These are phyloP conservation scores for Eupithecia insigniata DNA, from an alignment of 2,888 invertebrate genomes.

Conservation along the genomic window DNA sequence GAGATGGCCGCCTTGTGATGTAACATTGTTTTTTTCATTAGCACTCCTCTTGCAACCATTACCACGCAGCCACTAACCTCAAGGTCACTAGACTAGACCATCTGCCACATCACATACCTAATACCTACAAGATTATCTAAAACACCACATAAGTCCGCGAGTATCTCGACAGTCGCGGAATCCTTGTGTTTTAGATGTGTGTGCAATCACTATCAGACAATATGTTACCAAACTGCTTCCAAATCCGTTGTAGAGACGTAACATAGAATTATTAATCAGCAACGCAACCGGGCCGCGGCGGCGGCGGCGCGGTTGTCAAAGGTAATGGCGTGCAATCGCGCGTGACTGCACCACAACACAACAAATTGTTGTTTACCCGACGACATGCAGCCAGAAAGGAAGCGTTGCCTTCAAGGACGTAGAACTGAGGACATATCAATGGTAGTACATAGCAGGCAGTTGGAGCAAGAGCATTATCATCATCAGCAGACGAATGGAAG, in stretches of 20 bases:
- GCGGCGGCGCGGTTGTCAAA: slow-evolving; percentile 21
- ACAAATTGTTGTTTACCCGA: slow-evolving; percentile 16
- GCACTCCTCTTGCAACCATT: background rate
- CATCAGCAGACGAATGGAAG: background rate
- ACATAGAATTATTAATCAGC: slow-evolving; percentile 26
- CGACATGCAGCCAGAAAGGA: slow-evolving; percentile 1
- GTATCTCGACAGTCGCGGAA: too few species aligned
- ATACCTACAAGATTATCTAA: background rate
- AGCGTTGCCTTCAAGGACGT: slow-evolving; percentile 9
- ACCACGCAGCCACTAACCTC: background rate
- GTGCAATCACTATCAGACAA: slow-evolving; percentile 9
- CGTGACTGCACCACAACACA: slow-evolving; percentile 23
- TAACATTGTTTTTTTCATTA: background rate
- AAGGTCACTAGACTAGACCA: background rate
- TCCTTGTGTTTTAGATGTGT: too few species aligned
- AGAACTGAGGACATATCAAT: background rate
- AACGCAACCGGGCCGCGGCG: slow-evolving; percentile 20
- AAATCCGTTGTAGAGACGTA: slow-evolving; percentile 23
- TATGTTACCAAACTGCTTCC: slow-evolving; percentile 36
- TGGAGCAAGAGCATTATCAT: background rate
- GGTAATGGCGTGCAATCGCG: slow-evolving; percentile 30
- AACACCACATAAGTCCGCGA: background rate
- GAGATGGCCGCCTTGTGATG: too few species aligned
- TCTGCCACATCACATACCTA: background rate
- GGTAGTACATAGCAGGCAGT: too few species aligned